These are phyloP conservation scores for Stichodactyla helianthus DNA, from an alignment of 64 coral and sea anemone genomes.

Conservation along the genomic window DNA sequence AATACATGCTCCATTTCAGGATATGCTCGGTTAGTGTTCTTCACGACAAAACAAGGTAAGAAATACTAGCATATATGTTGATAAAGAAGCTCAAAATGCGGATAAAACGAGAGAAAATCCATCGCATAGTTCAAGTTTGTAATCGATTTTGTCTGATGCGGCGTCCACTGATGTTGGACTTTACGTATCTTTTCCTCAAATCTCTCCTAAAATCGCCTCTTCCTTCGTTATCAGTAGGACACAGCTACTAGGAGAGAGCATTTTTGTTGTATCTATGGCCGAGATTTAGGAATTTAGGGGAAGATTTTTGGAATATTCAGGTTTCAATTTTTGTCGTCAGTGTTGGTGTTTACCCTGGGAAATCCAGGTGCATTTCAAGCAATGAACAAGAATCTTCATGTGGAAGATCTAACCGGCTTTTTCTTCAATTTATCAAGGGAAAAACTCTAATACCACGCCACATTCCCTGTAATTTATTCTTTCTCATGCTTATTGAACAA, in stretches of 20 bases:
- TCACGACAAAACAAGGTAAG: neutral
- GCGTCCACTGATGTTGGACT: neutral
- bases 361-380: neutral
- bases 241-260: neutral
- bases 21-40: neutral
- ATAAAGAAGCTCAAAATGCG: neutral
- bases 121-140: neutral
- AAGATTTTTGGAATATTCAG: neutral
- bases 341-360: neutral
- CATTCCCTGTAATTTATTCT: neutral
- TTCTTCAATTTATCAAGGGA: neutral
- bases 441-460: neutral
- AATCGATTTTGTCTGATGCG: neutral
- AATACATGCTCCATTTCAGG: constrained; percentile 3
- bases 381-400: neutral
- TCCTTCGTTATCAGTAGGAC: neutral
- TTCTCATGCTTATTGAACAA: neutral
- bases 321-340: neutral
- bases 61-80: neutral
- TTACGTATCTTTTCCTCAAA: neutral
- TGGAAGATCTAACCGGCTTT: neutral
- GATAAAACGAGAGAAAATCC: neutral
- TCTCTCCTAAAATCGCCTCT: neutral
- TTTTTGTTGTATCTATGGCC: neutral
- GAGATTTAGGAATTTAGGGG: neutral